Base-by-base conservation (phyloP, 2,888 invertebrate genomes). In the Microchrysa polita region DNA sequence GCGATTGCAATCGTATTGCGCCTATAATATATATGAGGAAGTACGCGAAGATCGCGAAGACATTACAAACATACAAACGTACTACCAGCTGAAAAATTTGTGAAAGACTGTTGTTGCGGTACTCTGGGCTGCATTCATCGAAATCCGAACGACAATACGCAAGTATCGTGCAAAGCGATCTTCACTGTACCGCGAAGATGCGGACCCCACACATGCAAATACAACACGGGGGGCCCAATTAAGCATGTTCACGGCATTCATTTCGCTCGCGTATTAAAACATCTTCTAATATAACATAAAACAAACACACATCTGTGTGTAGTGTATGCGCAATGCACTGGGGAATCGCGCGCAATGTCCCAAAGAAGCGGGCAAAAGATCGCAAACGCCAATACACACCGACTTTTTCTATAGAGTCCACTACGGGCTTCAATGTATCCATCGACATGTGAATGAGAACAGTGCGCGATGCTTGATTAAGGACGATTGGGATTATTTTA, bases 171-270 rank as follows among this genome's bases (percentile, higher is more conserved):
- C 22, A 60, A 23, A 34, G 27, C 27, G 27, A 69, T 53, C 69
- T 23, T 16, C 20, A 40, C 23, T 14, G 9, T 59, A 12, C 22
- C 27, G n/a, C n/a, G n/a, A 10, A 61, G 1, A 18, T 14, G 12
- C 14, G 63, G 78, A 80, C 79, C 79, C 77, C 80, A 79, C 80
- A 80, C 79, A 80, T 79, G 77, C 75, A 77, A 78, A 77, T 77
- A 75, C 80, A 74, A 78, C 76, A 79, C 80, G 79, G 80, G 80
- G 79, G 80, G 80, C 78, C 80, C 79, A 80, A 80, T 80, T 79
- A 80, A 79, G 79, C 78, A 78, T 79, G 78, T 78, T 78, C 78
- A 77, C 78, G 76, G 77, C 79, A 78, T 79, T 78, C 77, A 78
- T 78, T 77, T 78, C 75, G 75, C 61, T 76, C 73, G 74, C 73